These are phyloP conservation scores for Phenganax stokvisi DNA, from an alignment of 92 coral and sea anemone genomes.

Conservation along the genomic window DNA sequence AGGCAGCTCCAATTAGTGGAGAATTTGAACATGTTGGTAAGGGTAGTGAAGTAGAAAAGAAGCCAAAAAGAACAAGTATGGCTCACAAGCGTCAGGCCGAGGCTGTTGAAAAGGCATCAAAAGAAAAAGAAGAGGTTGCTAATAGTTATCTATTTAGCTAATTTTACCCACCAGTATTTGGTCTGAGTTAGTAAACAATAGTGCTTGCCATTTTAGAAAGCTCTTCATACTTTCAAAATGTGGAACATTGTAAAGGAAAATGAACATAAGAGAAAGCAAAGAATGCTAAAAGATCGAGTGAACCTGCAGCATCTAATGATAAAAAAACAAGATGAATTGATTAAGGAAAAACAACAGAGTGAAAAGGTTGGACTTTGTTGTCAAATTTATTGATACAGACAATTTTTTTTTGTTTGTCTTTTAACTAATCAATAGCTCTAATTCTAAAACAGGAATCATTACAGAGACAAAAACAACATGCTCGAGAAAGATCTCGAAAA, in stretches of 20 bases:
- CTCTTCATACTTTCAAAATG: slow-evolving; percentile 63
- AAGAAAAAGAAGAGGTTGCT: slow-evolving; percentile 73
- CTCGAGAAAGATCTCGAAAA: neutral
- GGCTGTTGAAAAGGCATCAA: slow-evolving; percentile 72
- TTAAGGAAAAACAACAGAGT: slow-evolving; percentile 49
- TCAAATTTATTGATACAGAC: neutral
- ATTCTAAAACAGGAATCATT: neutral
- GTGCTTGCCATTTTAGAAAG: slow-evolving; percentile 50
- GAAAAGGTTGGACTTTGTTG: slow-evolving; percentile 47
- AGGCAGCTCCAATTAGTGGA: slow-evolving; percentile 4
- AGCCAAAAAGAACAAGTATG: slow-evolving; percentile 35
- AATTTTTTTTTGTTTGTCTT: neutral
- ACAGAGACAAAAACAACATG: neutral
- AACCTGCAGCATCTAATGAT: slow-evolving; percentile 79
- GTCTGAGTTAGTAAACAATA: too few species aligned
- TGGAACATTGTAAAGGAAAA: slow-evolving; percentile 87
- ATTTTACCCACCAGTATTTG: neutral
- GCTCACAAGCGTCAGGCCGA: slow-evolving; percentile 51
- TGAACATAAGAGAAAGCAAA: slow-evolving; percentile 62
- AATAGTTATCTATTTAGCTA: neutral
- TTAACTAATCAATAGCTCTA: neutral
- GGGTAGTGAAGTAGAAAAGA: slow-evolving; percentile 38
- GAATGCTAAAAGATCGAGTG: slow-evolving; percentile 71
- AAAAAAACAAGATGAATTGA: slow-evolving; percentile 72
- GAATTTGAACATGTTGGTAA: slow-evolving; percentile 14